Base-by-base conservation (phyloP, 2,888 invertebrate genomes). In the Julus scandinavius region DNA sequence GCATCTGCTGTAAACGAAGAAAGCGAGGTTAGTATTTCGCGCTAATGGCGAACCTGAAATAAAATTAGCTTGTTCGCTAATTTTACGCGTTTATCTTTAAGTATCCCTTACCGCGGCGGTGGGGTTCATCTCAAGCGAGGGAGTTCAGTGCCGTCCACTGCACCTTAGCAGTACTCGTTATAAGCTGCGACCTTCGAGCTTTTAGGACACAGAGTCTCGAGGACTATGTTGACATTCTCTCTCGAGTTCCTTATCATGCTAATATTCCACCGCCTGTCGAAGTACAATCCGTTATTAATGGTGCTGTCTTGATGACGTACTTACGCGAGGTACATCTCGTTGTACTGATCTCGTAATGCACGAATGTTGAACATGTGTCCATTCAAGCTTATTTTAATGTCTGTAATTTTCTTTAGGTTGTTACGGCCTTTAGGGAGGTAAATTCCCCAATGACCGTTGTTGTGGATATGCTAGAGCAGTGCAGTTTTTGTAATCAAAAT, bases 121-220 rank as follows among this genome's bases (percentile, higher is more conserved):
- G 93, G 93, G 92, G 92, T 89, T 91, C 92, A 49, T 91, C 92
- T 45, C 93, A 93, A 90, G 91, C 92, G 0, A 91, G 93, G 87
- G 93, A 93, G 88, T 93, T 93, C 90, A 92, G 92, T 5, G 91
- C 91, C 87, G 91, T 93, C 40, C 93, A 93, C 90, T 91, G 91
- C 80, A 91, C 92, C 11, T 90, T 93, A 88, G 93, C 93, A 6
- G 91, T 91, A 20, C 91, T 93, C 45, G 91, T 93, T 45, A 91
- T 92, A 54, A 91, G 92, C 90, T 93, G 92, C 91, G 92, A 93
- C 90, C 91, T 92, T 4, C 89, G 91, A 7, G 89, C 90, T 5
- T 91, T 91, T 88, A 90, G 91, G 88, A 92, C 92, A 40, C 91
- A 91, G 88, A 91, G 92, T 92, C 89, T 89, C 88, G 88, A 88